Evolutionary conservation across 2,888 invertebrate species (phyloP).

Genomic region (Myopa testacea): DNA sequence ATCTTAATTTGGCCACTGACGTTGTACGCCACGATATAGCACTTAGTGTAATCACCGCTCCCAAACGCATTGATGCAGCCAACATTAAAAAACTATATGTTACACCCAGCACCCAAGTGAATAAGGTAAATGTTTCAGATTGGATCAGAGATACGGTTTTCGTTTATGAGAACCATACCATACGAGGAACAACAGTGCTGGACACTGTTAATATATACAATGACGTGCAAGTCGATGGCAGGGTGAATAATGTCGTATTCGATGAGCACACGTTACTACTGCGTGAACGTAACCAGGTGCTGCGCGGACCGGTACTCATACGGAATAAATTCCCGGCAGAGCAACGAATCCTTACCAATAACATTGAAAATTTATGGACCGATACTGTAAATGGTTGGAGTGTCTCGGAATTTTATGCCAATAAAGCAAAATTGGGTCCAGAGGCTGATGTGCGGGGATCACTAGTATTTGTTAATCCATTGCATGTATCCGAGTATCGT

Average conservation of each 20-base stretch:
- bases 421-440: slow-evolving; percentile 51
- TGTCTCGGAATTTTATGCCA: slow-evolving; percentile 59
- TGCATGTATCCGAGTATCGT: slow-evolving; percentile 54
- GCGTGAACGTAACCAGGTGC: slow-evolving; percentile 55
- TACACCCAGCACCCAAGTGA: slow-evolving; percentile 59
- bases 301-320: slow-evolving; percentile 56
- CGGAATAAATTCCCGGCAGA: slow-evolving; percentile 51
- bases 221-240: slow-evolving; percentile 57
- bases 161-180: slow-evolving; percentile 63
- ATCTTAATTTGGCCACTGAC: slow-evolving; percentile 70
- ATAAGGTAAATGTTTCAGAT: slow-evolving; percentile 68
- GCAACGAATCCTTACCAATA: slow-evolving; percentile 56
- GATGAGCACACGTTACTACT: slow-evolving; percentile 65
- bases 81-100: slow-evolving; percentile 66
- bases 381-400: slow-evolving; percentile 63
- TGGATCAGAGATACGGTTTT: slow-evolving; percentile 69
- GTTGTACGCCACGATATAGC: slow-evolving; percentile 68
- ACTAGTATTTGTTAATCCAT: slow-evolving; percentile 56
- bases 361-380: slow-evolving; percentile 57
- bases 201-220: slow-evolving; percentile 59
- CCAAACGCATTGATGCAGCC: slow-evolving; percentile 66
- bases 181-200: slow-evolving; percentile 68
- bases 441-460: slow-evolving; percentile 52
- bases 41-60: slow-evolving; percentile 68
- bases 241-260: slow-evolving; percentile 67